These are phyloP conservation scores for Cichladusa arquata DNA, from an alignment of 2,113 vertebrate species.

Conservation along the genomic window DNA sequence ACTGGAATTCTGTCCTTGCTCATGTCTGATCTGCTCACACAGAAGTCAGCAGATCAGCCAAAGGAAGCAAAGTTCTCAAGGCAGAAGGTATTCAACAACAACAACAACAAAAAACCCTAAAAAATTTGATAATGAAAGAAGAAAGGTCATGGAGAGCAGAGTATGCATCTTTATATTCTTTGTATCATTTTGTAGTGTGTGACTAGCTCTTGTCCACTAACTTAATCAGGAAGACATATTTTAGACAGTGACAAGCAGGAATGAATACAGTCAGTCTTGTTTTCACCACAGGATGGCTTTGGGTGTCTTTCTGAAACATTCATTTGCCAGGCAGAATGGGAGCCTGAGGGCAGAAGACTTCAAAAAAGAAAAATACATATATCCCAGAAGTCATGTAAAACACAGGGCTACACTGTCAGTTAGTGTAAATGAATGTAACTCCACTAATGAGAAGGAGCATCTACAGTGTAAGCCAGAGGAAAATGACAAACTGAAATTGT, in stretches of 20 bases:
- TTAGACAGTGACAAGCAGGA: conserved; percentile 55
- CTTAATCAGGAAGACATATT: conserved; percentile 66
- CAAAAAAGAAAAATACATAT: not conserved
- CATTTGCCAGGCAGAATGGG: conserved; percentile 34
- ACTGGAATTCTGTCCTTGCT: conserved; percentile 15
- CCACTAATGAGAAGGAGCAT: not conserved
- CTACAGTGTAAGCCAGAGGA: not conserved
- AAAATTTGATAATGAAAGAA: not conserved
- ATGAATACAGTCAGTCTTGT: conserved; percentile 39
- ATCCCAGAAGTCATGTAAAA: conserved; percentile 27
- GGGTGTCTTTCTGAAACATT: conserved; percentile 5
- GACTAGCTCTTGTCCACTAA: conserved; percentile 46
- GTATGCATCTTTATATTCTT: not conserved
- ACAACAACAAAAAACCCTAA: not conserved
- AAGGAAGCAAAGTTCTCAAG: conserved; percentile 12
- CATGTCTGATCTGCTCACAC: not conserved
- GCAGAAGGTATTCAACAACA: conserved; percentile 25
- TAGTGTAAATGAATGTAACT: conserved; percentile 13
- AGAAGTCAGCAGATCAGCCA: conserved; percentile 30
- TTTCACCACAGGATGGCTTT: conserved; percentile 12
- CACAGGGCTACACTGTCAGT: not conserved
- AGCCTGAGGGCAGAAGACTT: conserved; percentile 32
- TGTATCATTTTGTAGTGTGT: not conserved
- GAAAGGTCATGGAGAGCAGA: conserved; percentile 31
- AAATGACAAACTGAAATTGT: conserved; percentile 16